Conservation (phyloP, 2,113 vertebrate genomes). For the Heteronetta atricapilla region DNA sequence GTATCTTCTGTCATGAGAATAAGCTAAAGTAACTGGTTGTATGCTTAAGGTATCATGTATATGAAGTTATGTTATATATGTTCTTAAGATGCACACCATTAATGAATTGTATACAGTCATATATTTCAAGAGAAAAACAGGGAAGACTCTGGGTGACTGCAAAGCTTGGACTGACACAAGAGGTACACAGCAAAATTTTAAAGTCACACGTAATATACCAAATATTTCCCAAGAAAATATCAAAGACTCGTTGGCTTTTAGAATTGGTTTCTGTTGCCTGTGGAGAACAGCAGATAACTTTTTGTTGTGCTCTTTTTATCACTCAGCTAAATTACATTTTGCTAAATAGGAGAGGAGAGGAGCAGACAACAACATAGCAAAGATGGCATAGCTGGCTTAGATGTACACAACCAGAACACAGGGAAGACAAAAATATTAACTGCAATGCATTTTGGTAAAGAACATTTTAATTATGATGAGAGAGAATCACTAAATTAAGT, state of each 20-base stretch:
- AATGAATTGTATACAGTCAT: neutral
- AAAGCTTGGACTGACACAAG: neutral
- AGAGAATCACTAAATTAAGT: neutral
- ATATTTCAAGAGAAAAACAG: neutral
- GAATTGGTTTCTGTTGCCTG: neutral
- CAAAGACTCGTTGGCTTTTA: neutral
- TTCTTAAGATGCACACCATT: neutral
- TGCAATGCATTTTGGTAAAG: neutral
- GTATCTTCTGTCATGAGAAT: neutral
- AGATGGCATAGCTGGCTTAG: neutral
- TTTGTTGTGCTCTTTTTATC: neutral
- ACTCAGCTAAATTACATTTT: neutral
- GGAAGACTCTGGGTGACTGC: neutral
- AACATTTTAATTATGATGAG: neutral
- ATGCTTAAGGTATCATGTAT: neutral
- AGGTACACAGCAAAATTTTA: neutral
- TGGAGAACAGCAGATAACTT: neutral
- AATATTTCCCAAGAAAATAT: neutral
- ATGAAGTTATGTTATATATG: neutral
- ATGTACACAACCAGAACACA: neutral
- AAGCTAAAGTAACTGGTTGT: neutral
- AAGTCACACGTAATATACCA: neutral
- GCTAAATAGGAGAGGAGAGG: too few relatives aligned
- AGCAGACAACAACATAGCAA: neutral
- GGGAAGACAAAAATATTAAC: neutral